Evolutionary conservation across 35 echinoderm and acorn worm genomes (phyloP), one percentile per base, ranked within the genome.

Genomic region (Acanthaster planci): DNA sequence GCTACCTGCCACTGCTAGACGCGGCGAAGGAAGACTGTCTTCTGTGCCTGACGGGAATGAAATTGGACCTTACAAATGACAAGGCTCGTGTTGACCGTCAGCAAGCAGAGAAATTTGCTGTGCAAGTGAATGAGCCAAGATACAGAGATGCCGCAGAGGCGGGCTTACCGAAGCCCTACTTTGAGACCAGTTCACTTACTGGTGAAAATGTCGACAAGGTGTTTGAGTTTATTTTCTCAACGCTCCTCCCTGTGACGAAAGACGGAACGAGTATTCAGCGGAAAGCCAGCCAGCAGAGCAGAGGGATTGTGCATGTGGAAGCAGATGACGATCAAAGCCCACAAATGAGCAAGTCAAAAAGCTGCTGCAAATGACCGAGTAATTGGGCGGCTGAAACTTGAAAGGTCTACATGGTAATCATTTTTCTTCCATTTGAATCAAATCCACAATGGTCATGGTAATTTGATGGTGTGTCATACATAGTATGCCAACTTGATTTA

Each of bases 161-260:
- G 55, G 86, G 50, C 5, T 16, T 79, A 17, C 37, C 14, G 12
- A 90, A 60, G 22, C 96, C 96, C 1, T 99, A 90, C 54, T 99
- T 94, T 42, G 96, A 99, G 82, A 99, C 96, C 0, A 99, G 96
- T 59, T 88, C 96, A 5, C 34, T 89, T 26, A 89, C 86, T 1
- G 96, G 96, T 12, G 76, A 91, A 18, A 93, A 93, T 51, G 96
- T 99, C n/a, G 77, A 91, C 12, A 51, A 99, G 22, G 96, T 99
- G 23, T 99, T 97, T 83, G 81, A 91, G 22, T 99, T 90, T 75
- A 99, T 99, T n/a, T 99, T 99, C 84, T 52, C 40, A 67, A 91
- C 88, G 18, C 38, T 99, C 16, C 60, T 94, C 23, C 84, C 84
- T 1, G 53, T 34, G 14, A 26, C 14, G 23, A 29, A 72, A 34